Evolutionary conservation across 2,113 vertebrate species (phyloP), one percentile per base, ranked within the genome.

Genomic region (Scomber scombrus): DNA sequence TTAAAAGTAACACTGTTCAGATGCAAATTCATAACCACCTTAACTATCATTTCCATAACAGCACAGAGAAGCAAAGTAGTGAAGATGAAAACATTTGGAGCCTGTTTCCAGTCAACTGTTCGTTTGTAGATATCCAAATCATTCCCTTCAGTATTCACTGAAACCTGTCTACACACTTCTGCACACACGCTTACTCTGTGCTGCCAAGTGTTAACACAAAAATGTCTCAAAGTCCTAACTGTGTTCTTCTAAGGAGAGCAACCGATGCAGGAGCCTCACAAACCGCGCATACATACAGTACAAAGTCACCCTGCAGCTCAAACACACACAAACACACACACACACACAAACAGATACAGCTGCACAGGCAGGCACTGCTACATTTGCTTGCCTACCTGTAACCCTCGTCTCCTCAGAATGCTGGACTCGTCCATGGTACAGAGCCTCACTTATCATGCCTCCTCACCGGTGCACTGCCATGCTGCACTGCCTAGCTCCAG

Each of bases 361-460:
- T 43, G n/a, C 4, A 14, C 47, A 62, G 11, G 31, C 61, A 63
- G 21, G 13, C 10, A 15, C 58, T 1, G 45, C 54, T 10, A 14
- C 6, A 2, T 71, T 49, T 58, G n/a, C 69, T 76, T 34, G 85
- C 96, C 93, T 96, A 98, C 97, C 97, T 98, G 97, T 94, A 98
- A 95, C 93, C 97, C 97, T 78, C 97, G 94, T 69, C 97, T 94
- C 85, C 97, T 96, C 90, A 98, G 95, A 92, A 98, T 97, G 94
- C 97, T 97, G 79, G 96, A 95, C 95, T 97, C 96, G 75, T 98
- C 97, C 97, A 98, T 98, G 85, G 88, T 93, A 84, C 84, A 71
- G 84, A 92, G 88, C 70, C 80, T 85, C 85, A 87, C 89, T 94
- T 84, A 87, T 93, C 93, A 92, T 86, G 88, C 91, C 91, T 94